Conservation (phyloP, 2,797 vertebrate genomes). For the Myotis findleyi region DNA sequence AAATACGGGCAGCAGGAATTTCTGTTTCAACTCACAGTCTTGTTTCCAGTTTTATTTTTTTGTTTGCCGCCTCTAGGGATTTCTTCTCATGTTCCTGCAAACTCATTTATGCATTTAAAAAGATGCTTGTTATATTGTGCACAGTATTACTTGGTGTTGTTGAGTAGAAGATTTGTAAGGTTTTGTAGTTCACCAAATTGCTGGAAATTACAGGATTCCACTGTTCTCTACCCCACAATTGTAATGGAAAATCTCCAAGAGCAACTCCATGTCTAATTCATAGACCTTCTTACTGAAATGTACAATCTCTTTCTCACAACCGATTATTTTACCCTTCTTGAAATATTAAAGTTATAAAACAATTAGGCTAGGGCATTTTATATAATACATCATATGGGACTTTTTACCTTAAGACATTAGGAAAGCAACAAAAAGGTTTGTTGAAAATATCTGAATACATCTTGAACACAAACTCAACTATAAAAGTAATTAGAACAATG, state of each 20-base stretch:
- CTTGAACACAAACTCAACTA: not conserved
- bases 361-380: not conserved
- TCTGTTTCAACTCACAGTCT: not conserved
- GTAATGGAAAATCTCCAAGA: not conserved
- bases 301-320: not conserved
- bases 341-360: not conserved
- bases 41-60: not conserved
- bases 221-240: not conserved
- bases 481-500: not conserved
- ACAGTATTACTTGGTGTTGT: not conserved
- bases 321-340: not conserved
- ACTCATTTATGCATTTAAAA: conserved; percentile 4
- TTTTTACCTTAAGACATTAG: not conserved
- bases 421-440: not conserved
- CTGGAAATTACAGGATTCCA: not conserved
- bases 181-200: not conserved
- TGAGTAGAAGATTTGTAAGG: not conserved
- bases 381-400: not conserved
- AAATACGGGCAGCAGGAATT: not conserved
- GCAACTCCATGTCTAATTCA: not conserved
- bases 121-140: not conserved
- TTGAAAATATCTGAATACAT: not conserved
- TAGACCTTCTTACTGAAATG: not conserved
- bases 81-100: not conserved
- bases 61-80: not conserved